Percentiles rank a stretch among this genome's conserved stretches.
Evolutionary conservation across 2,113 vertebrate species (phyloP).

Genomic region (Poeciliopsis retropinna): DNA sequence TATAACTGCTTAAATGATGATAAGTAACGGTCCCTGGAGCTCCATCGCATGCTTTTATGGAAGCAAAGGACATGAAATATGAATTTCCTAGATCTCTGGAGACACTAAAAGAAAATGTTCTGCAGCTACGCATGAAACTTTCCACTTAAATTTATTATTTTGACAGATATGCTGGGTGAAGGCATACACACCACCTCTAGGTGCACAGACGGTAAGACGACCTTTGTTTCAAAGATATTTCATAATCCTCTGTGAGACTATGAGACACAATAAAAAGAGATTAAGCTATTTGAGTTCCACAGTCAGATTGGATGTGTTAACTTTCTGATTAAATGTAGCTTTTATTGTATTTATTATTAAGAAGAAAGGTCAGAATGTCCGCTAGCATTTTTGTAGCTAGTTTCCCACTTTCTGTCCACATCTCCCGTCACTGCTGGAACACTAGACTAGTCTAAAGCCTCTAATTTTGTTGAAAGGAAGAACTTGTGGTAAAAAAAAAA

Average conservation of each 20-base stretch:
- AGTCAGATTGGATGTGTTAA: neutral
- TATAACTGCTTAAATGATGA: neutral
- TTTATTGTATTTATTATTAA: neutral
- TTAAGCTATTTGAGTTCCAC: neutral
- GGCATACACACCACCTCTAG: neutral
- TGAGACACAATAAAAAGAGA: neutral
- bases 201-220: neutral
- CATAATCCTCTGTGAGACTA: too few species aligned
- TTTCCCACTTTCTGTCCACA: neutral
- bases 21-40: neutral
- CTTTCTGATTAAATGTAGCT: neutral
- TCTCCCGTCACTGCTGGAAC: constrained; percentile 1
- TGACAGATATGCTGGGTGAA: neutral
- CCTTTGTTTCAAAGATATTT: neutral
- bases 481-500: constrained; percentile 1
- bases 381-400: neutral
- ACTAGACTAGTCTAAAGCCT: neutral
- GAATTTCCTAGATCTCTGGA: neutral
- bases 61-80: neutral
- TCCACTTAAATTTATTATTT: neutral
- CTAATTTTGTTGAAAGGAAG: constrained; percentile 9
- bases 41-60: neutral
- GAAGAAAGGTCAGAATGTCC: constrained; percentile 2
- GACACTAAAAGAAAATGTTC: neutral
- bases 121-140: neutral